Conservation (phyloP, 2,888 invertebrate species). For the Drosophila anceps region DNA sequence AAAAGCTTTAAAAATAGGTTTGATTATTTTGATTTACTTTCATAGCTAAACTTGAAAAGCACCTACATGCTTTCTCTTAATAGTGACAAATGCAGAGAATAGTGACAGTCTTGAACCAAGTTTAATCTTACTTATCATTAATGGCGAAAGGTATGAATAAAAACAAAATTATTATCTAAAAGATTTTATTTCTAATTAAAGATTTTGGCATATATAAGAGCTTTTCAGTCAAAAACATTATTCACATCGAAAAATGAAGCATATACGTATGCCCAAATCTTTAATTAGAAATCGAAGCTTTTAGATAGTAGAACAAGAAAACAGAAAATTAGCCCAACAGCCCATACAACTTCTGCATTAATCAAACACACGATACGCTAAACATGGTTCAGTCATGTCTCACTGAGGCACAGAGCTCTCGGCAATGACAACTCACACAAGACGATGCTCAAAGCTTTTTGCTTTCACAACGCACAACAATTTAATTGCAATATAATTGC, state of each 20-base stretch:
- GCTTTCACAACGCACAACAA: neutral
- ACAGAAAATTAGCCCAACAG: neutral
- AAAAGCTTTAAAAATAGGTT: no score
- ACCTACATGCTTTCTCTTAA: no score
- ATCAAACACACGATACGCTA: neutral
- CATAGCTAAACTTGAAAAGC: no score
- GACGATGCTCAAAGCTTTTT: neutral
- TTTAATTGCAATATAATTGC: neutral
- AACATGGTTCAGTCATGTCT: neutral
- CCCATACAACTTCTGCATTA: neutral
- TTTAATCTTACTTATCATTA: neutral
- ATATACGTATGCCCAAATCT: neutral
- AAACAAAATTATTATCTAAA: no score
- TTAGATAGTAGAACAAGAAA: neutral
- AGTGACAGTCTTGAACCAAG: no score
- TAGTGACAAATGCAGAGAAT: no score
- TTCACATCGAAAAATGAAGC: neutral
- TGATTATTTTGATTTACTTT: no score
- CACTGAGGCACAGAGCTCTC: neutral
- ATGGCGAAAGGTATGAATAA: no score
- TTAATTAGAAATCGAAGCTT: neutral
- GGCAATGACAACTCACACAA: neutral
- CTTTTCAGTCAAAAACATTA: neutral
- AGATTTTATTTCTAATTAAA: no score
- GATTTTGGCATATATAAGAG: neutral